phyloP scores from a whole-genome alignment of 2,113 vertebrate species.

The Pelobates fuscus region DNA sequence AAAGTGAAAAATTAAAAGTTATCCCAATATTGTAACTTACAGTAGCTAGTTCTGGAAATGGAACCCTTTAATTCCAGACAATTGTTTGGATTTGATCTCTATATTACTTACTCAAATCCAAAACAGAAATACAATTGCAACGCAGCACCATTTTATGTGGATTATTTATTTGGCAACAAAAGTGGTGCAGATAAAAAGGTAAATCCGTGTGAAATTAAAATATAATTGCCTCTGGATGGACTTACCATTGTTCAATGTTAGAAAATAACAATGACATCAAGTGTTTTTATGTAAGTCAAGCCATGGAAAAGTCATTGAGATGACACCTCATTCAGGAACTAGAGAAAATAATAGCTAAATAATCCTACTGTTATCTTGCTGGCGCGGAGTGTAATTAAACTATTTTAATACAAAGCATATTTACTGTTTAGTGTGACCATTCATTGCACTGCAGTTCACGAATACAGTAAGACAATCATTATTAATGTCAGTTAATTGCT shows the following conservation, averaged over 20 bases:
- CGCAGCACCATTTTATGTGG: too few relatives aligned
- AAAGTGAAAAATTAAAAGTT: too few relatives aligned
- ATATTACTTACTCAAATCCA: too few relatives aligned
- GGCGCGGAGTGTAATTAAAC: neutral
- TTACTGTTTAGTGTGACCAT: neutral
- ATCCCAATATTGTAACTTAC: too few relatives aligned
- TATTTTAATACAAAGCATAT: neutral
- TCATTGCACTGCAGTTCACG: neutral
- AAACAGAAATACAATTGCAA: too few relatives aligned
- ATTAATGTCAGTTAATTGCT: neutral
- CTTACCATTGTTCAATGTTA: slow-evolving; percentile 59
- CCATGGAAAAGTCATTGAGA: neutral
- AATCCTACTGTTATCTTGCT: neutral
- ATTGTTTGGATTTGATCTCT: too few relatives aligned
- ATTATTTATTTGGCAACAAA: slow-evolving; percentile 61
- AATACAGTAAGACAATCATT: neutral
- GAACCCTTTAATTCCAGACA: too few relatives aligned
- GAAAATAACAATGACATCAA: slow-evolving; percentile 54
- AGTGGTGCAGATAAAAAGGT: slow-evolving; percentile 68
- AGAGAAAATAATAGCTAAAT: neutral
- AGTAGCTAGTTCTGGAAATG: too few relatives aligned
- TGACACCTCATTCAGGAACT: neutral
- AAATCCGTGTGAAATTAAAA: slow-evolving; percentile 65
- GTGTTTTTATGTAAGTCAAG: neutral
- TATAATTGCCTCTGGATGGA: slow-evolving; percentile 58